Percentiles rank a stretch among this genome's conserved stretches.
These are phyloP conservation scores for Pteromalus puparum DNA, from an alignment of 1,140 invertebrate species.

Conservation along the genomic window DNA sequence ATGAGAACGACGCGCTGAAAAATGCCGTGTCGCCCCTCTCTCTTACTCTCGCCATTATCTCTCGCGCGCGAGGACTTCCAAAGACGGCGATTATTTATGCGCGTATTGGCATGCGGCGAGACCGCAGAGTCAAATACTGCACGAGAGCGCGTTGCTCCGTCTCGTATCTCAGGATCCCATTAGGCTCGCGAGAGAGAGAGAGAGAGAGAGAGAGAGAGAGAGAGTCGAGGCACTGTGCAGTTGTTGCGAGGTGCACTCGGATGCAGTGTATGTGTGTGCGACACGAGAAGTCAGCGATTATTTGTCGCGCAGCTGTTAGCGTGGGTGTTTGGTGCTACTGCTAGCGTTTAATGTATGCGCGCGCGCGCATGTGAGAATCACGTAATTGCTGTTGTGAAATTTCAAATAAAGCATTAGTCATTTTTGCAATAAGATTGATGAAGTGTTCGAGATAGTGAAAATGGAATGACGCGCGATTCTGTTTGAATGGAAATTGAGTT, in stretches of 20 bases:
- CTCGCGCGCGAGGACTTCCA: constrained; percentile 41
- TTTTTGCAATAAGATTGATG: not conserved
- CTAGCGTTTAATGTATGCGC: not conserved
- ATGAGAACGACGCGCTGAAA: constrained; percentile 43
- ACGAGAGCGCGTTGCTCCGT: constrained; percentile 56
- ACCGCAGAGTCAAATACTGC: constrained; percentile 46
- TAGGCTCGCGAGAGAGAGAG: constrained; percentile 47
- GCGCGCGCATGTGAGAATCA: too few relatives aligned
- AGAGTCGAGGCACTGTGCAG: not conserved
- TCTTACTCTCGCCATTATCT: constrained; percentile 53
- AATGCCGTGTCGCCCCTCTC: constrained; percentile 38
- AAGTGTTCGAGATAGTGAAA: constrained; percentile 5
- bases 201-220: not conserved
- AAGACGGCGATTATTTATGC: constrained; percentile 54
- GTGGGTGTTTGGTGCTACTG: too few relatives aligned
- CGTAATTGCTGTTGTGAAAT: not conserved
- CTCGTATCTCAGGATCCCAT: constrained; percentile 63
- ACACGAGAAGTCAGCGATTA: not conserved
- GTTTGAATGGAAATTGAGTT: too few relatives aligned
- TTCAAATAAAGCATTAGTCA: not conserved
- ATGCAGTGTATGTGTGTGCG: too few relatives aligned
- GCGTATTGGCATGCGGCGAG: constrained; percentile 55
- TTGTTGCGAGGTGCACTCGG: not conserved
- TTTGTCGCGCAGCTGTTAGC: not conserved
- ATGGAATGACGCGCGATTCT: not conserved